Base-by-base conservation (phyloP, 2,888 invertebrate genomes). In the Invenusta paracnida region DNA sequence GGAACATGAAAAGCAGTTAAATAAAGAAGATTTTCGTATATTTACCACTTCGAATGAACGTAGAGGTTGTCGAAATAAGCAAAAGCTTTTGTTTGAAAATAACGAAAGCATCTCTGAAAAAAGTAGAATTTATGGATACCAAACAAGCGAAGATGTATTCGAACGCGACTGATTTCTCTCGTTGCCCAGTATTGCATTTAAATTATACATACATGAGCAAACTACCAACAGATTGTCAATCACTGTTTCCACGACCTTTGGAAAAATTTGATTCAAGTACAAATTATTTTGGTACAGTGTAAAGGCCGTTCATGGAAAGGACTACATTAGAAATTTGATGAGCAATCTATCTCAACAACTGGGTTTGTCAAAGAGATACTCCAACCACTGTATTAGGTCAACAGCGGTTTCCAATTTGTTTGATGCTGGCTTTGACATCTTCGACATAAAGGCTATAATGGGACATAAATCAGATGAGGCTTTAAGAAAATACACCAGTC, bases 141-240 rank as follows among this genome's bases (percentile, higher is more conserved):
- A n/a, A n/a, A n/a, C n/a, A n/a, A n/a, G n/a, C n/a, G n/a, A n/a
- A n/a, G n/a, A n/a, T n/a, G n/a, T n/a, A n/a, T n/a, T n/a, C n/a
- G n/a, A n/a, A n/a, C n/a, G n/a, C n/a, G n/a, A n/a, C n/a, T n/a
- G n/a, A n/a, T n/a, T n/a, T n/a, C n/a, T n/a, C n/a, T n/a, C n/a
- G 48, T 48, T 79, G 79, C 79, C 79, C 79, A 27, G 79, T 79
- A 25, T n/a, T 25, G 79, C 79, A 2, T 79, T 25, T 27, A 79
- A 2, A 79, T 79, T 79, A 27, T 79, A 79, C n/a, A n/a, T n/a
- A n/a, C n/a, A 79, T 79, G 79, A 25, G 23, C 23, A 79, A 79
- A 79, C 27, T 79, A 79, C 79, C 79, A 25, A 27, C 79, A 79
- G 79, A 79, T 79, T 79, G 23, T n/a, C 79, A 79, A 5, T 2